phyloP scores from a whole-genome alignment of 1,140 invertebrate species.

The Hycleus cichorii region DNA sequence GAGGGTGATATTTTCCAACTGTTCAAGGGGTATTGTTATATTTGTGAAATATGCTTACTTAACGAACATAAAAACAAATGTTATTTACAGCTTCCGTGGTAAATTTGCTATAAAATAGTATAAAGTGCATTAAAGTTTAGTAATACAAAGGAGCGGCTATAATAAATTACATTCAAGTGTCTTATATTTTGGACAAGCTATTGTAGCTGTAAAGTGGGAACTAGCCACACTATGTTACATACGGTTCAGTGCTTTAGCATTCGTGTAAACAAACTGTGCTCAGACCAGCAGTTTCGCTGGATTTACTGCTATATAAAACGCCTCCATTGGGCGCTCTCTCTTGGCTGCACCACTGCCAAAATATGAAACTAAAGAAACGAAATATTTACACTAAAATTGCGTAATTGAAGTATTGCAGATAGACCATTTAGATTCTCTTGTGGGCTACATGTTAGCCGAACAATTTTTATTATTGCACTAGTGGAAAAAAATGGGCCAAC shows the following conservation, averaged over 20 bases:
- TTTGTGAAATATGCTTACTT: conserved; percentile 11
- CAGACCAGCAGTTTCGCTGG: conserved; percentile 12
- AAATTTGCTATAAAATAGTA: conserved; percentile 21
- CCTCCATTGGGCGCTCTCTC: conserved; percentile 4
- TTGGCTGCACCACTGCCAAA: too few species aligned
- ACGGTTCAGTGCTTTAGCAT: conserved; percentile 16
- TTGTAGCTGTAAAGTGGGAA: conserved; percentile 14
- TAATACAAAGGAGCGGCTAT: conserved; percentile 20
- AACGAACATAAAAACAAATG: conserved; percentile 10
- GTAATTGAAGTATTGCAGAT: too few species aligned
- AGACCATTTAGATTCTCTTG: not conserved
- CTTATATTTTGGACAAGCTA: conserved; percentile 15
- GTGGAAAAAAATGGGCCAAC: too few species aligned
- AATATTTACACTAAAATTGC: too few species aligned
- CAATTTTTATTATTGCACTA: too few species aligned
- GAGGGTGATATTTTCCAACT: too few species aligned
- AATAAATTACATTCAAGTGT: conserved; percentile 21
- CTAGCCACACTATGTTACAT: conserved; percentile 16
- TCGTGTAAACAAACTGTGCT: conserved; percentile 16
- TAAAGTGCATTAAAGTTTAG: conserved; percentile 20
- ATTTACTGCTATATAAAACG: conserved; percentile 17
- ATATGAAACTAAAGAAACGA: too few species aligned
- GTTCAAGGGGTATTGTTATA: not conserved
- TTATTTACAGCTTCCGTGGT: conserved; percentile 14
- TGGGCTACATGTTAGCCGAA: too few species aligned